Base-by-base conservation (phyloP, 2,888 invertebrate genomes). In the Caradrina kadenii region DNA sequence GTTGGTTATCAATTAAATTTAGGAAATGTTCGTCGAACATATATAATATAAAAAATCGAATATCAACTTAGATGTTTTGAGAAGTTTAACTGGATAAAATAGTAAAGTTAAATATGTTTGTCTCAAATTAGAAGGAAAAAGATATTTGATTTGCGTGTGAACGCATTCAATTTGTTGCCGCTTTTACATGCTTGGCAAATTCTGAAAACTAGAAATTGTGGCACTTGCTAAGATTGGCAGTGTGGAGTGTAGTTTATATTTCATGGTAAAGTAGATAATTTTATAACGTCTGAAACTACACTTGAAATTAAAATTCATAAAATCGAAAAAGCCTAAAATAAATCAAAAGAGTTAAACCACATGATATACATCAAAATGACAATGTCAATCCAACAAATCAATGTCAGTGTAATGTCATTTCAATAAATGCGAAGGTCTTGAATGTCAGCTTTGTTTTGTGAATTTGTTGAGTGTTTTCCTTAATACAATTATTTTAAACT, bases 391-490 rank as follows among this genome's bases (percentile, higher is more conserved):
- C 4, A 15, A 15, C 45, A 45, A 45, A 15, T 17, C 1, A 45
- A 45, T 17, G 17, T 5, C 15, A 31, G n/a, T 54, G 5, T n/a
- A 72, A 42, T 63, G 63, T 73, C 74, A 70, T 49, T 61, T 54
- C 15, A 19, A 31, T 54, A 49, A n/a, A 19, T 48, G 52, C 63
- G 60, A 74, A 73, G 80, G 75, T 45, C 49, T 19, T 4, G 31
- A 49, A 52, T 35, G 55, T 17, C 72, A 60, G 42, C 31, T 77
- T 77, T 77, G 77, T 77, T 81, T 63, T 52, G 73, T 45, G 45
- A 17, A 45, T 45, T 45, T 17, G 15, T 17, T 45, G 45, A 11
- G 45, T 64, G 62, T 72, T 78, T 81, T 78, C 39, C 26, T 63
- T 50, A 21, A 53, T 15, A 26, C 8, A 53, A 53, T 45, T 45